A percentile compares a stretch with the other conserved stretches of the same genome.
Evolutionary conservation across 2,888 invertebrate species (phyloP).

Genomic region (Drosophila antonietae): DNA sequence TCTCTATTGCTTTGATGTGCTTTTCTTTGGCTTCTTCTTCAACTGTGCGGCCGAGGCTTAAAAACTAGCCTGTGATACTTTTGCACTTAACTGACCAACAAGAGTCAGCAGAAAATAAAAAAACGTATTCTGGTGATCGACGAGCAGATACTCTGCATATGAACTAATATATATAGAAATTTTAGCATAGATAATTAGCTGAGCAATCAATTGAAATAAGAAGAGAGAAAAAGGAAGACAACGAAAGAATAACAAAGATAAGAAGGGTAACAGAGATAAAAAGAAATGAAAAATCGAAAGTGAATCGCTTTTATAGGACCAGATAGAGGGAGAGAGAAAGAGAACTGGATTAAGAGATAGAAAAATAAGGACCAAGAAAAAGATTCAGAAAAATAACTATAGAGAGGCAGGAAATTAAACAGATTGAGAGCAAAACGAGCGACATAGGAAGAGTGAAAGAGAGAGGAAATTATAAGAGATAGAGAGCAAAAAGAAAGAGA

Average conservation of each 20-base stretch:
- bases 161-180: background rate
- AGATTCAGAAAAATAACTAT: background rate
- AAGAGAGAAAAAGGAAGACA: background rate
- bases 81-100: conserved; percentile 24
- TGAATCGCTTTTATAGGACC: background rate
- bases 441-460: no score
- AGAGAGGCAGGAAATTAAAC: no score
- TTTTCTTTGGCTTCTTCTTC: conserved; percentile 64
- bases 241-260: background rate
- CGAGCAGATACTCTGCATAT: conserved; percentile 10
- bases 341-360: background rate
- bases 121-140: background rate
- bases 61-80: conserved; percentile 46
- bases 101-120: conserved; percentile 25
- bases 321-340: background rate
- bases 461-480: background rate
- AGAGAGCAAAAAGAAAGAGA: background rate
- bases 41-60: conserved; percentile 21
- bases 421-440: no score
- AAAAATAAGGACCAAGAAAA: background rate
- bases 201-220: no score
- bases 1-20: conserved; percentile 33
- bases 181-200: background rate
- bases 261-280: no score
- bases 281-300: no score